Conservation (phyloP, 1,140 invertebrate species). For the Aricia agestis region DNA sequence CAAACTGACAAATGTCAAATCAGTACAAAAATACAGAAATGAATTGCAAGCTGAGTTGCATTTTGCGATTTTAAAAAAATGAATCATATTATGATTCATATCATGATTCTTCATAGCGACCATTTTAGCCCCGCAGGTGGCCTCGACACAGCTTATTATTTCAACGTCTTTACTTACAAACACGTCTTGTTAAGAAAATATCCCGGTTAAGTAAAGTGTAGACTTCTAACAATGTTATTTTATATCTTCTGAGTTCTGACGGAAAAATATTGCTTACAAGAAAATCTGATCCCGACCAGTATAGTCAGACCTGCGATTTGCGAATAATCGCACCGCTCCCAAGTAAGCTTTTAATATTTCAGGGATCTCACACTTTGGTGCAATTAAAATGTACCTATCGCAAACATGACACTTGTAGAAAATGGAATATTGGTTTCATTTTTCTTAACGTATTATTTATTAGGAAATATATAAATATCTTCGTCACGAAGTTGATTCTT, state of each 20-base stretch:
- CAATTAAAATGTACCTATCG: slow-evolving; percentile 27
- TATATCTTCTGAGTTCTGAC: slow-evolving; percentile 36
- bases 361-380: slow-evolving; percentile 33
- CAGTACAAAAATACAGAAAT: too few species aligned
- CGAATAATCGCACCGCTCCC: slow-evolving; percentile 14
- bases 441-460: too few species aligned
- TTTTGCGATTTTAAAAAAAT: too few species aligned
- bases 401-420: neutral
- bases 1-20: too few species aligned
- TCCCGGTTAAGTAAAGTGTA: slow-evolving; percentile 48
- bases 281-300: slow-evolving; percentile 43
- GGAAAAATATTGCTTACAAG: slow-evolving; percentile 58
- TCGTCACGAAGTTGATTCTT: too few species aligned
- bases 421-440: too few species aligned
- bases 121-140: too few species aligned
- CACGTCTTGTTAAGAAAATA: neutral
- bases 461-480: too few species aligned
- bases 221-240: slow-evolving; percentile 50
- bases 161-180: neutral
- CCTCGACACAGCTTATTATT: neutral
- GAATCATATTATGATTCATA: too few species aligned
- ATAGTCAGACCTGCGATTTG: slow-evolving; percentile 34
- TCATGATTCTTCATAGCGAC: too few species aligned
- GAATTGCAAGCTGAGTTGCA: too few species aligned
- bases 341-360: slow-evolving; percentile 19